phyloP scores from a whole-genome alignment of 2,797 vertebrate genomes.

The Syngnathus rostellatus region DNA sequence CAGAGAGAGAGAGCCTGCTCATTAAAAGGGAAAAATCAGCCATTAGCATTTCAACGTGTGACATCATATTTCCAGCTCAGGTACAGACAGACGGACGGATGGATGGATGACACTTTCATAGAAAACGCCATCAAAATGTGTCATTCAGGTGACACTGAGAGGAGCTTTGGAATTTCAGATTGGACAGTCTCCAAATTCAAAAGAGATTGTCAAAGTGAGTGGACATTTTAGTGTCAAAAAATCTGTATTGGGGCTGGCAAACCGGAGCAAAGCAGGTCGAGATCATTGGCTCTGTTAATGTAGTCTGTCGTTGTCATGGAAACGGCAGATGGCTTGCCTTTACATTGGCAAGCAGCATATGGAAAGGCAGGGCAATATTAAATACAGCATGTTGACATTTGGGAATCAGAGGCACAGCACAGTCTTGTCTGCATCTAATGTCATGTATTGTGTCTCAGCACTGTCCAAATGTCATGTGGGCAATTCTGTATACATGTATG shows the following conservation, averaged over 20 bases:
- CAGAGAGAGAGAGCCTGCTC: conserved; percentile 18
- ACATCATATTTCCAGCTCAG: not conserved
- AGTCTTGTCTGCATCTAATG: not conserved
- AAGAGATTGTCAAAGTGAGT: no score
- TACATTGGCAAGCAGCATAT: not conserved
- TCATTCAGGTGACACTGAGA: not conserved
- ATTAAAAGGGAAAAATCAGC: conserved; percentile 47
- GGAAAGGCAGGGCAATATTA: not conserved
- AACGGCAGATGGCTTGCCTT: not conserved
- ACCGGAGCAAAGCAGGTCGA: not conserved
- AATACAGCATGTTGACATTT: not conserved
- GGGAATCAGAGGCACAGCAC: not conserved
- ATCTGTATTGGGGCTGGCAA: not conserved
- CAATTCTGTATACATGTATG: not conserved
- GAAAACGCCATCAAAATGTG: not conserved
- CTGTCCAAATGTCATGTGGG: no score
- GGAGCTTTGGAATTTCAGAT: no score
- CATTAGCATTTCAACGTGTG: conserved; percentile 18
- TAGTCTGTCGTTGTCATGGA: not conserved
- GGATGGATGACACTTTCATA: not conserved
- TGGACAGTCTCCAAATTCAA: no score
- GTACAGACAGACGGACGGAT: not conserved
- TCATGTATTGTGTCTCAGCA: no score
- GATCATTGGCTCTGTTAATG: not conserved
- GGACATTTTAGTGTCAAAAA: no score